Percentiles rank a stretch among this genome's conserved stretches.
Evolutionary conservation across 2,888 invertebrate species (phyloP).

Genomic region (Leucania comma): DNA sequence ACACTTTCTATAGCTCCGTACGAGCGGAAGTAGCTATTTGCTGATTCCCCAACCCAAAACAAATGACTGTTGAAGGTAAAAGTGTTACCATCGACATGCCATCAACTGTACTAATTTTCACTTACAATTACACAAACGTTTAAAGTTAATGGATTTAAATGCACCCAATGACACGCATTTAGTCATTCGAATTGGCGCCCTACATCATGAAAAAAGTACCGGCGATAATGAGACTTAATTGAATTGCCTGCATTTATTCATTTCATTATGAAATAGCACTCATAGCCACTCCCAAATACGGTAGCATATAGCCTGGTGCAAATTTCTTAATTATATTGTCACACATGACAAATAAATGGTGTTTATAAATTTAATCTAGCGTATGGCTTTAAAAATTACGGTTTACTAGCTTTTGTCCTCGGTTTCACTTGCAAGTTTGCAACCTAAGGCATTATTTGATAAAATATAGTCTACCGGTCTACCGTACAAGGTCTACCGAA

Average conservation of each 20-base stretch:
- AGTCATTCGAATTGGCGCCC: conserved; percentile 29
- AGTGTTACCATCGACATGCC: neutral
- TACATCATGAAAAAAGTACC: conserved; percentile 50
- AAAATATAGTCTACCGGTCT: too few species aligned
- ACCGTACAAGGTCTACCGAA: neutral
- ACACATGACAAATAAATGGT: conserved; percentile 47
- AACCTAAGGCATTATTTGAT: neutral
- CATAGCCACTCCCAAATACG: conserved; percentile 57
- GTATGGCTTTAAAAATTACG: conserved; percentile 3
- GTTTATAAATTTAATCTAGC: conserved; percentile 36
- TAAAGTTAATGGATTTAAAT: conserved; percentile 38
- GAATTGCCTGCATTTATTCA: conserved; percentile 66
- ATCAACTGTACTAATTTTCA: conserved; percentile 2
- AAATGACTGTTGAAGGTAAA: neutral
- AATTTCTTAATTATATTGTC: conserved; percentile 60
- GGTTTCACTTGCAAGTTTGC: neutral
- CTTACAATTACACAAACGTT: neutral
- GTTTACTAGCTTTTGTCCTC: neutral
- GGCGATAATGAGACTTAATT: conserved; percentile 55
- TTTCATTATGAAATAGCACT: conserved; percentile 63
- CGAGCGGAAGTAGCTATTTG: too few species aligned
- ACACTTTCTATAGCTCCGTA: too few species aligned
- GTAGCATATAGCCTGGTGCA: conserved; percentile 42
- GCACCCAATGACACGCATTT: conserved; percentile 39
- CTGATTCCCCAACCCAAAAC: too few species aligned